Conservation (phyloP, 2,113 vertebrate genomes). For the Guaruba guarouba region DNA sequence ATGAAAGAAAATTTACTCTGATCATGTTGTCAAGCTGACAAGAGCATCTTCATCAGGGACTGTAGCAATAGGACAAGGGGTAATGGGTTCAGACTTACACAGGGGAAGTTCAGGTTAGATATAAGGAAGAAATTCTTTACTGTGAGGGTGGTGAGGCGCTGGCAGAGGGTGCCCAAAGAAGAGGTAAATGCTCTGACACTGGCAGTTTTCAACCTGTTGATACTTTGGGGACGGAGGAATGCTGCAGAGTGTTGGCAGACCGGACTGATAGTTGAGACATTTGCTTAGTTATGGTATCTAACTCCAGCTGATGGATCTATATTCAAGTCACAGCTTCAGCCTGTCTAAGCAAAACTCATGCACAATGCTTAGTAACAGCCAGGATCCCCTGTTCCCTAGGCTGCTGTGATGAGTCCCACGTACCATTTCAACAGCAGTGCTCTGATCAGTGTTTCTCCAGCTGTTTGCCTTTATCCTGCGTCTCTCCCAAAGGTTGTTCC, state of each 20-base stretch:
- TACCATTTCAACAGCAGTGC: neutral
- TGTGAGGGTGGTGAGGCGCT: neutral
- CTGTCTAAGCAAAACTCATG: neutral
- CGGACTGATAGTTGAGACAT: neutral
- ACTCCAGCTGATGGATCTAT: neutral
- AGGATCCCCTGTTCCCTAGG: neutral
- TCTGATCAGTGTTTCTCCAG: neutral
- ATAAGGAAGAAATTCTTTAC: neutral
- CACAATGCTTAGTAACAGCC: neutral
- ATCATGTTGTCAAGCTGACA: constrained; percentile 2
- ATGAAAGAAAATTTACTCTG: constrained; percentile 7
- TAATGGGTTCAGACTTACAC: neutral
- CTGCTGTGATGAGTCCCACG: neutral
- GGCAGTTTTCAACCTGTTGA: neutral
- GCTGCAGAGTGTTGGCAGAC: neutral
- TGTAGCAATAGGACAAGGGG: neutral
- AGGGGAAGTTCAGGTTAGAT: neutral
- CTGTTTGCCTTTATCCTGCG: neutral
- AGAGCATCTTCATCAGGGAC: neutral
- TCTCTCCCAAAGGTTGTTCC: neutral
- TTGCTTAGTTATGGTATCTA: neutral
- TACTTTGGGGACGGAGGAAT: neutral
- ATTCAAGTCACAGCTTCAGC: neutral
- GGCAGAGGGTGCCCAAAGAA: neutral
- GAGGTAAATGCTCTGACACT: neutral